A percentile compares a stretch with the other conserved stretches of the same genome.
These are phyloP conservation scores for Bugula neritina DNA, from an alignment of 2,888 invertebrate genomes.

Conservation along the genomic window DNA sequence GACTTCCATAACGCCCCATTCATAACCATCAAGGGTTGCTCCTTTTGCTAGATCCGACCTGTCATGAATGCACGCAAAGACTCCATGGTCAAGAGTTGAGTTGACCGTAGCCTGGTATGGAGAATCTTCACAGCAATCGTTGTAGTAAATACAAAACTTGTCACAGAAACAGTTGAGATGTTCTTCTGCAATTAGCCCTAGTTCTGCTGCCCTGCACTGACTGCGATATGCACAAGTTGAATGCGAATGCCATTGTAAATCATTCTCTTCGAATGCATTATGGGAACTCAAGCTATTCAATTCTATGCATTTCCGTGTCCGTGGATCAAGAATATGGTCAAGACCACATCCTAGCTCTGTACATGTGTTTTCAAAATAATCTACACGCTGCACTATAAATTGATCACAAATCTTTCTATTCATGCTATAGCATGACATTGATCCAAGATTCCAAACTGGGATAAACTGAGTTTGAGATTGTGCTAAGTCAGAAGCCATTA, in stretches of 20 bases:
- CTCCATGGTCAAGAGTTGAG: not conserved
- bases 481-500: not conserved
- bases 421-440: not conserved
- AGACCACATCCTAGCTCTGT: not conserved
- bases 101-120: constrained; percentile 7
- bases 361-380: not conserved
- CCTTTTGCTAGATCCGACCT: not conserved
- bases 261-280: not conserved
- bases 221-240: not conserved
- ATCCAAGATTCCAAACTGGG: not conserved
- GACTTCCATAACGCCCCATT: constrained; percentile 10
- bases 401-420: constrained; percentile 1
- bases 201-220: constrained; percentile 10
- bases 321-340: not conserved
- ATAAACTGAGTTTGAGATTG: not conserved
- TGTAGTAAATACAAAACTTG: constrained; percentile 19
- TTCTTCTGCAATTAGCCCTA: not conserved
- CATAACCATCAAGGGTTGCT: not conserved
- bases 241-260: constrained; percentile 9
- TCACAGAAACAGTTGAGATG: constrained; percentile 8
- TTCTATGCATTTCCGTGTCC: not conserved
- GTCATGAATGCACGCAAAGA: not conserved
- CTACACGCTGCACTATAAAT: not conserved
- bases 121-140: constrained; percentile 25
- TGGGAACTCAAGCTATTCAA: not conserved